These are phyloP conservation scores for Sycophila texana DNA, from an alignment of 2,888 invertebrate species.

Conservation along the genomic window DNA sequence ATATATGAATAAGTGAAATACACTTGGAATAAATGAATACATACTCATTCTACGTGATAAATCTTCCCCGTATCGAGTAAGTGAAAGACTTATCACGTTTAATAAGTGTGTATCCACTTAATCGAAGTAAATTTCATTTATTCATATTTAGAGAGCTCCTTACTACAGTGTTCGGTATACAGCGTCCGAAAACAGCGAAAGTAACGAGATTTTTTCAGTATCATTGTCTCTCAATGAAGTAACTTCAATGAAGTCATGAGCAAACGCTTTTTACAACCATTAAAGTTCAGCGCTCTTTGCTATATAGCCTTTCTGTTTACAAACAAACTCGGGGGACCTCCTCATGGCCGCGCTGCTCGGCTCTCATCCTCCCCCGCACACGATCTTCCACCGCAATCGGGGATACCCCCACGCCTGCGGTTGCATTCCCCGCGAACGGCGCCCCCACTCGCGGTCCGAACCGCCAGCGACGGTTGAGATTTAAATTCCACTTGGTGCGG, in stretches of 20 bases:
- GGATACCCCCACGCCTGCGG: background rate
- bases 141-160: too few species aligned
- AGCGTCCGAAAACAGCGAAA: too few species aligned
- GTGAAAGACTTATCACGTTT: too few species aligned
- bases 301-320: conserved; percentile 42
- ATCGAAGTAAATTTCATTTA: too few species aligned
- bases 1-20: too few species aligned
- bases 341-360: background rate
- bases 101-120: too few species aligned
- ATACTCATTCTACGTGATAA: too few species aligned
- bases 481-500: conserved; percentile 70
- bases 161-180: too few species aligned
- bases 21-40: too few species aligned
- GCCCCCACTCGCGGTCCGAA: conserved; percentile 61
- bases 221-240: too few species aligned
- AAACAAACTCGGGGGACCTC: conserved; percentile 38
- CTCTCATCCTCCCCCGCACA: background rate
- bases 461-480: conserved; percentile 73
- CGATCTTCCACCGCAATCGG: background rate
- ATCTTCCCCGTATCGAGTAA: too few species aligned
- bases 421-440: conserved; percentile 38
- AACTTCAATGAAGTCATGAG: background rate
- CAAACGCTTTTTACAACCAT: conserved; percentile 8
- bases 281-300: conserved; percentile 8
- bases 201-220: too few species aligned